phyloP scores from a whole-genome alignment of 2,113 vertebrate genomes.

The Potamarius usumacintae region DNA sequence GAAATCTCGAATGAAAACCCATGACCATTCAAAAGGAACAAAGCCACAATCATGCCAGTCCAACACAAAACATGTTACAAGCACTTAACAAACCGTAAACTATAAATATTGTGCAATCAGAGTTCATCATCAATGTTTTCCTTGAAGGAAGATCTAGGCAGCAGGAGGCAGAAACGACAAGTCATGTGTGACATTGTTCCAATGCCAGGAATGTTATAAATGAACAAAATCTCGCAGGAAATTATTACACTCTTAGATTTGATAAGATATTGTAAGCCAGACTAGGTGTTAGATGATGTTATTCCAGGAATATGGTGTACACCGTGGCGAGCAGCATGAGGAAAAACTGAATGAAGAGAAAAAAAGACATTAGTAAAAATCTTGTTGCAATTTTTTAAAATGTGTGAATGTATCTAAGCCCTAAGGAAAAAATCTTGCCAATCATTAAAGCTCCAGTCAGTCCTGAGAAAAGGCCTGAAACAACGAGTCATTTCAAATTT shows the following conservation, averaged over 20 bases:
- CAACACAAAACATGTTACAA: neutral
- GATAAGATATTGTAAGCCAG: neutral
- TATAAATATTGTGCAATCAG: slow-evolving; percentile 12
- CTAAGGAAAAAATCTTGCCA: neutral
- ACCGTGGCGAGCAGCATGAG: slow-evolving; percentile 71
- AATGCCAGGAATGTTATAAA: neutral
- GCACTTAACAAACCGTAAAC: neutral
- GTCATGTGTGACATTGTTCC: slow-evolving; percentile 15
- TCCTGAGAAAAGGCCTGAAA: neutral
- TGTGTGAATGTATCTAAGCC: neutral
- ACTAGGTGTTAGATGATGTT: neutral
- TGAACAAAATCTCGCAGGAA: neutral
- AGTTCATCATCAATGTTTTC: neutral
- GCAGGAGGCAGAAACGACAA: neutral
- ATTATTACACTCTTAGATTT: neutral
- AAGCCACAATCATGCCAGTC: neutral
- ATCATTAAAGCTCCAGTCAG: neutral
- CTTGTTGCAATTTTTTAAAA: neutral
- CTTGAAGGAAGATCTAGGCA: neutral
- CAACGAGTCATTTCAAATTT: neutral
- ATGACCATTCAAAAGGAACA: neutral
- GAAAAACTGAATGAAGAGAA: slow-evolving; percentile 62
- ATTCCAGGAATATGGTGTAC: slow-evolving; percentile 68
- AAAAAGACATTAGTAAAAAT: neutral
- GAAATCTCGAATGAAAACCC: slow-evolving; percentile 1